These are phyloP conservation scores for Cynodonichthys magdalenae DNA, from an alignment of 2,797 vertebrate genomes.

Conservation along the genomic window DNA sequence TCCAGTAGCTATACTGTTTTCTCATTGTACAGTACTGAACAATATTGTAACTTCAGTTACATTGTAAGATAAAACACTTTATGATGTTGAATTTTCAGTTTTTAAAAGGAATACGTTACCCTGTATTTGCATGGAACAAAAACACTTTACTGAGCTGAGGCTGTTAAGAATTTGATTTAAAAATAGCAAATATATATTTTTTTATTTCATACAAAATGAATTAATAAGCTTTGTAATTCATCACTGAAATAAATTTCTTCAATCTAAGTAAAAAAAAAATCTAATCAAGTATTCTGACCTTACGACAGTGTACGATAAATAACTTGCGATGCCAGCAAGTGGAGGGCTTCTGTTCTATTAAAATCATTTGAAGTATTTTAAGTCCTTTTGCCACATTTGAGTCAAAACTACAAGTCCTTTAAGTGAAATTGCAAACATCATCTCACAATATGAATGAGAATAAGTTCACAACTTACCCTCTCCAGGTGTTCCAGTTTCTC, in stretches of 20 bases:
- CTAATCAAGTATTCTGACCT: neutral
- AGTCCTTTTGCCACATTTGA: slow-evolving; percentile 12
- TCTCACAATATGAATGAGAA: slow-evolving; percentile 19
- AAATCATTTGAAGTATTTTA: slow-evolving; percentile 34
- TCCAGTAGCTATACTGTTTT: too few relatives aligned
- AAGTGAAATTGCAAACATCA: slow-evolving; percentile 9
- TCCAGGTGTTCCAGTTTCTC: slow-evolving; percentile 53
- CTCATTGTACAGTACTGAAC: too few relatives aligned
- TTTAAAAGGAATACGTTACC: too few relatives aligned
- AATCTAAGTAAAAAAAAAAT: neutral
- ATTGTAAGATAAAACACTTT: too few relatives aligned
- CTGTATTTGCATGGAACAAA: too few relatives aligned
- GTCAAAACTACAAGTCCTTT: slow-evolving; percentile 23
- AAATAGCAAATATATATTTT: slow-evolving; percentile 2
- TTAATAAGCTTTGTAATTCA: neutral
- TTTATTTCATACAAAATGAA: neutral
- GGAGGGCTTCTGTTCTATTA: slow-evolving; percentile 32
- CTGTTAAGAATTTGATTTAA: neutral
- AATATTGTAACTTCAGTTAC: too few relatives aligned
- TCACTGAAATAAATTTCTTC: neutral
- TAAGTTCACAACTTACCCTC: slow-evolving; percentile 76
- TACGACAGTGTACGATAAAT: slow-evolving; percentile 9
- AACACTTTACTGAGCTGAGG: neutral
- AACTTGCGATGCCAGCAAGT: slow-evolving; percentile 63
- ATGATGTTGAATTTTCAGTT: too few relatives aligned